Evolutionary conservation across 2,113 vertebrate species (phyloP).

Genomic region (Phycodurus eques): DNA sequence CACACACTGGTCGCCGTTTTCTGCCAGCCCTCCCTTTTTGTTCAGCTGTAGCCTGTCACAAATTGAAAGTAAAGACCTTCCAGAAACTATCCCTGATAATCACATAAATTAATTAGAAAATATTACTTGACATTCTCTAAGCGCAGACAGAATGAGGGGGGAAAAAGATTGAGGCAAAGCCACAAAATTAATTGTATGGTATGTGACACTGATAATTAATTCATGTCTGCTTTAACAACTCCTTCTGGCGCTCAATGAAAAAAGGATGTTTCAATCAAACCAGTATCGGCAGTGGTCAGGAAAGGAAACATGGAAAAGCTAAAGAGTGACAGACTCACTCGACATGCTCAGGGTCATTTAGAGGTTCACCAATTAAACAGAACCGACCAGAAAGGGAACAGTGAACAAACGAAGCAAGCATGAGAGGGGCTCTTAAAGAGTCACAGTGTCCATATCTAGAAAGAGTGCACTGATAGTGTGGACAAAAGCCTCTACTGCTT

Average conservation of each 20-base stretch:
- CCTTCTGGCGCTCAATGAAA: slow-evolving; percentile 69
- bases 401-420: slow-evolving; percentile 12
- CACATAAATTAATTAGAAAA: slow-evolving; percentile 84
- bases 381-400: slow-evolving; percentile 16
- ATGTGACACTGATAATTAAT: slow-evolving; percentile 82
- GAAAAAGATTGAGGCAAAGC: slow-evolving; percentile 77
- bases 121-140: slow-evolving; percentile 79
- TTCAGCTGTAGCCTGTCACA: slow-evolving; percentile 67
- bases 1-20: slow-evolving; percentile 34
- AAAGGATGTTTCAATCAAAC: slow-evolving; percentile 69
- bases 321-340: slow-evolving; percentile 41
- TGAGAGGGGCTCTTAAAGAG: slow-evolving; percentile 19
- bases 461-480: slow-evolving; percentile 10
- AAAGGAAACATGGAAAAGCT: slow-evolving; percentile 41
- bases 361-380: slow-evolving; percentile 45
- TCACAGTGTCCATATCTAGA: slow-evolving; percentile 12
- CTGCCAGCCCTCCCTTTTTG: slow-evolving; percentile 36
- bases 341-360: slow-evolving; percentile 51
- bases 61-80: slow-evolving; percentile 81
- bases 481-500: slow-evolving; percentile 2
- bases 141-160: slow-evolving; percentile 57
- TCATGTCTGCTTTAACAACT: slow-evolving; percentile 78
- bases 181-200: slow-evolving; percentile 80
- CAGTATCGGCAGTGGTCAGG: slow-evolving; percentile 37
- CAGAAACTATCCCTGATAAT: slow-evolving; percentile 79